Conservation (phyloP, 2,113 vertebrate genomes). For the Xiphophorus hellerii region DNA sequence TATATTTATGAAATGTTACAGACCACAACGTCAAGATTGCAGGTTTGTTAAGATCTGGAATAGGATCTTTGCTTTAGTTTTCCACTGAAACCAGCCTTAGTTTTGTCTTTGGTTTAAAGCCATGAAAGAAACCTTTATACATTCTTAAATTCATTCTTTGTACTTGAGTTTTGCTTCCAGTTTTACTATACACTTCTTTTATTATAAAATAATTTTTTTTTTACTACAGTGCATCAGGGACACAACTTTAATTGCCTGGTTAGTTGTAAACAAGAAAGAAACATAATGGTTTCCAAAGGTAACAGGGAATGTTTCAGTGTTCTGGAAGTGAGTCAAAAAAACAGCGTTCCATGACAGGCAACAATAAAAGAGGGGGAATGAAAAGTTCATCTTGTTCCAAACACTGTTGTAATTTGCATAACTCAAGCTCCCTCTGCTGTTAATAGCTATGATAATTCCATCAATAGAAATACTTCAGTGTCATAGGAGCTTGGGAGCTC, state of each 20-base stretch:
- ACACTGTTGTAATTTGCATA: conserved; percentile 65
- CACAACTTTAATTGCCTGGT: conserved; percentile 35
- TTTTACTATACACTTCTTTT: conserved; percentile 42
- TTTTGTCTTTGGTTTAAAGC: conserved; percentile 20
- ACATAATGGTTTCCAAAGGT: conserved; percentile 46
- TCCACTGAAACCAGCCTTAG: conserved; percentile 16
- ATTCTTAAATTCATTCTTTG: conserved; percentile 10
- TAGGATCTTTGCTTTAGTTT: conserved; percentile 15
- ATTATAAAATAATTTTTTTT: conserved; percentile 37
- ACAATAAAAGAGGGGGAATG: conserved; percentile 54
- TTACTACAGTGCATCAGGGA: conserved; percentile 27
- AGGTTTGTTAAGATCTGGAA: conserved; percentile 39
- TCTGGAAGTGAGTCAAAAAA: conserved; percentile 55
- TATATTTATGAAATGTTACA: conserved; percentile 18
- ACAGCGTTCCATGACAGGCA: conserved; percentile 62
- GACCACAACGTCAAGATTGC: conserved; percentile 30
- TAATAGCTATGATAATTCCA: conserved; percentile 62
- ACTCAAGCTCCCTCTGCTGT: conserved; percentile 66
- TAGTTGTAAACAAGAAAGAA: conserved; percentile 24
- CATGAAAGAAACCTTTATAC: conserved; percentile 2
- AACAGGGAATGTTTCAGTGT: conserved; percentile 39
- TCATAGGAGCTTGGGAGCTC: conserved; percentile 32
- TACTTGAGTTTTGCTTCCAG: conserved; percentile 21
- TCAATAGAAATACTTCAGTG: conserved; percentile 39
- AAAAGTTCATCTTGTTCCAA: conserved; percentile 64